phyloP scores from a whole-genome alignment of 2,113 vertebrate genomes.

The Silurus meridionalis region DNA sequence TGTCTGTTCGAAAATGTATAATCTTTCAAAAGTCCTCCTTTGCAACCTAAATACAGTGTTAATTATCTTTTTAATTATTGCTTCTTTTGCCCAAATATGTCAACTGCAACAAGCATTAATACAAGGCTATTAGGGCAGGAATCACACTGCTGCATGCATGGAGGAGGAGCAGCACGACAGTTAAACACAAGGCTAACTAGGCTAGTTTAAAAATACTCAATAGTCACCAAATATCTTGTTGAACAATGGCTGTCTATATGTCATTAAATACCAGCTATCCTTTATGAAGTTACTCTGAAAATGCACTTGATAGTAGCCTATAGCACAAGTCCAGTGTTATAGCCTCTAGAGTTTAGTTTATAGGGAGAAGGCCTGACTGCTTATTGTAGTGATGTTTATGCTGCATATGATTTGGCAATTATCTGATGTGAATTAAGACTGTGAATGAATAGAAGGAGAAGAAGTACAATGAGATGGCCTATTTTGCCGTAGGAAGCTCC shows the following conservation, averaged over 20 bases:
- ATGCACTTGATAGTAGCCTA: not conserved
- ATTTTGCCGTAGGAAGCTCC: slow-evolving; percentile 24
- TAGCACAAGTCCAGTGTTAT: not conserved
- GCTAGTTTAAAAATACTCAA: not conserved
- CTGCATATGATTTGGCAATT: slow-evolving; percentile 4
- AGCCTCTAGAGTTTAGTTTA: not conserved
- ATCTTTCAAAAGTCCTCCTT: not conserved
- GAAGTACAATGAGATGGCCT: slow-evolving; percentile 16
- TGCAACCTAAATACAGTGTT: not conserved
- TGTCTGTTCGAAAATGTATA: not conserved
- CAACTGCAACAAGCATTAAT: not conserved
- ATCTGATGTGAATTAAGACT: slow-evolving; percentile 8
- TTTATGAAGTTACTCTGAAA: not conserved
- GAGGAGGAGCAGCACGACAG: not conserved
- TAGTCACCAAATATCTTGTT: not conserved
- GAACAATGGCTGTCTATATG: not conserved
- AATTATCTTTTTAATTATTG: not conserved
- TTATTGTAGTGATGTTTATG: not conserved
- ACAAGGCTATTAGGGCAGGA: not conserved
- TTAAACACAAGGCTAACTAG: not conserved
- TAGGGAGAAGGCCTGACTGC: not conserved
- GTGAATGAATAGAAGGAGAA: not conserved
- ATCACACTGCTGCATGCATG: not conserved
- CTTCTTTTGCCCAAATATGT: not conserved
- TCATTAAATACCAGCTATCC: not conserved